Evolutionary conservation across 2,888 invertebrate species (phyloP).

Genomic region (Rhaphigaster nebulosa): DNA sequence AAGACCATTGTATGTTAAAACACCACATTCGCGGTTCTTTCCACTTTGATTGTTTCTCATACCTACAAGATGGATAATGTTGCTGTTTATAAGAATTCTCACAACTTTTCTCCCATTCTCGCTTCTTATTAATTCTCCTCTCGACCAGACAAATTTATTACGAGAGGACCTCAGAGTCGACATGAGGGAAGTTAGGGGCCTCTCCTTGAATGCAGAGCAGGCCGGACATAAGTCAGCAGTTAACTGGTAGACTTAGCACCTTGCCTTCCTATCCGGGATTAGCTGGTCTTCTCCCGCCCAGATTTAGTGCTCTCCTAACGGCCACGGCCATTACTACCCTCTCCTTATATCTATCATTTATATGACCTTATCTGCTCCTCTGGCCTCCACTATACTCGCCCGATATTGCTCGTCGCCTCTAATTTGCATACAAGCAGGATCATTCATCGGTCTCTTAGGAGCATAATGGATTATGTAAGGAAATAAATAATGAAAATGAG

Average conservation of each 20-base stretch:
- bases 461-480: too few relatives aligned
- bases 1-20: too few relatives aligned
- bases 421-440: background rate
- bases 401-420: background rate
- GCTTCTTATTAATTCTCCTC: too few relatives aligned
- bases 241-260: background rate
- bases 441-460: background rate
- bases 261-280: background rate
- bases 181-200: background rate
- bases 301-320: background rate
- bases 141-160: conserved; percentile 4
- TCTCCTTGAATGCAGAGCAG: background rate
- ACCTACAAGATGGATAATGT: too few relatives aligned
- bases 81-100: too few relatives aligned
- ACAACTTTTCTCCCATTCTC: too few relatives aligned
- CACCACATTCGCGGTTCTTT: too few relatives aligned
- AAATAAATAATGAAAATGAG: too few relatives aligned
- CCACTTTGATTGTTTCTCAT: too few relatives aligned
- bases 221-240: background rate
- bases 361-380: background rate
- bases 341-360: conserved; percentile 25
- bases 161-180: background rate
- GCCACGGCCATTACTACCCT: background rate
- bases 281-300: background rate
- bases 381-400: conserved; percentile 8